These are phyloP conservation scores for Tachycineta bicolor DNA, from an alignment of 2,113 vertebrate species.

Conservation along the genomic window DNA sequence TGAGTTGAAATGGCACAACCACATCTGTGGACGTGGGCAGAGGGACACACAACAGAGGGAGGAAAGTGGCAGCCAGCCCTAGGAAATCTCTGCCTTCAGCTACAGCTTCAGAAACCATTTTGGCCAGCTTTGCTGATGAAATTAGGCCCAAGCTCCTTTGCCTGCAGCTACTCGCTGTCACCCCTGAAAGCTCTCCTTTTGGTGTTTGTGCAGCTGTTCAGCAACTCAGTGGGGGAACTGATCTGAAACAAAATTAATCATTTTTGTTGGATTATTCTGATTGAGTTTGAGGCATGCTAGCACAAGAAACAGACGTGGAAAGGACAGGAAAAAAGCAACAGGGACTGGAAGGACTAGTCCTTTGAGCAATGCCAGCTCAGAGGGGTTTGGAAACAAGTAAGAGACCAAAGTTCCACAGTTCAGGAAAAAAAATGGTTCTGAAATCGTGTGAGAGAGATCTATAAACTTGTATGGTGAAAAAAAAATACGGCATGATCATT, in stretches of 20 bases:
- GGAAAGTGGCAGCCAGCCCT: background rate
- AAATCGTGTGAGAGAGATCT: background rate
- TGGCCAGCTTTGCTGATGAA: background rate
- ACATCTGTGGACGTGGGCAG: accelerated
- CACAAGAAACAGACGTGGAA: background rate
- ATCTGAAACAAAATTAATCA: background rate
- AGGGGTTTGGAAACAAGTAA: background rate
- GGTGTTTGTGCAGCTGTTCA: background rate
- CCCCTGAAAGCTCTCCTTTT: background rate
- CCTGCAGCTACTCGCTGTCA: background rate
- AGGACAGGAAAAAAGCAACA: background rate
- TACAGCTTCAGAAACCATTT: background rate
- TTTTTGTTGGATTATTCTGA: background rate
- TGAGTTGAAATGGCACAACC: background rate
- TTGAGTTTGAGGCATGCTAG: background rate
- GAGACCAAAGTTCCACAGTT: background rate
- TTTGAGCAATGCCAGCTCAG: background rate
- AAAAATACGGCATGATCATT: background rate
- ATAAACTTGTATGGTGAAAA: background rate
- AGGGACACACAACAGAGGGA: accelerated
- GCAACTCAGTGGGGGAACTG: background rate
- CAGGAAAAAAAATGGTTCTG: background rate
- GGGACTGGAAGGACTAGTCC: background rate
- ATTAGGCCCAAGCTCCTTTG: background rate
- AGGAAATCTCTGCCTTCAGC: background rate